phyloP scores from a whole-genome alignment of 2,888 invertebrate species.

The Epirrhoe alternata region DNA sequence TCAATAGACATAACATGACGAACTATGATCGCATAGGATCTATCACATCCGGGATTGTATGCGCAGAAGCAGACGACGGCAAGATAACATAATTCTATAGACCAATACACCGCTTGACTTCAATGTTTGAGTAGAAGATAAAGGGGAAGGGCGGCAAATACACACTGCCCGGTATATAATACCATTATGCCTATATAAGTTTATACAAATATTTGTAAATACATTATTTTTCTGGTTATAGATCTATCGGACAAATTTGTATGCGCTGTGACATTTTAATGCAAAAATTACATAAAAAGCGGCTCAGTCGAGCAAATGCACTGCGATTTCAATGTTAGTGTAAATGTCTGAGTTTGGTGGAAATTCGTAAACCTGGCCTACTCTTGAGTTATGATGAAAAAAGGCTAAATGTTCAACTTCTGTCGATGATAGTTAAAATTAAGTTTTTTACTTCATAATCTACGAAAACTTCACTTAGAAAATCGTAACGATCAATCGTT shows the following conservation, averaged over 20 bases:
- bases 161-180: slow-evolving; percentile 45
- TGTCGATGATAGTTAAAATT: no score
- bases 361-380: neutral
- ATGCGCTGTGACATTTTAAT: slow-evolving; percentile 38
- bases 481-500: no score
- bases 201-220: slow-evolving; percentile 42
- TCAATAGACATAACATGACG: neutral
- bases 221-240: slow-evolving; percentile 41
- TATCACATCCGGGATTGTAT: slow-evolving; percentile 1
- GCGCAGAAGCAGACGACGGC: neutral
- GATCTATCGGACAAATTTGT: slow-evolving; percentile 42
- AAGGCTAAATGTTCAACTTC: no score
- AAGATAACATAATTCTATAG: slow-evolving; percentile 10
- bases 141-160: slow-evolving; percentile 37
- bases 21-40: slow-evolving; percentile 1
- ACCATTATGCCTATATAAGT: slow-evolving; percentile 44
- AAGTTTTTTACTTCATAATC: no score
- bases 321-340: slow-evolving; percentile 30
- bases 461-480: no score
- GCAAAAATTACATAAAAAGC: slow-evolving; percentile 10
- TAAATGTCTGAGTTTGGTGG: slow-evolving; percentile 11
- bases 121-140: slow-evolving; percentile 14
- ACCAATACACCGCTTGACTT: slow-evolving; percentile 33
- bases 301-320: slow-evolving; percentile 38
- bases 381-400: neutral